Conservation (phyloP, 2,797 vertebrate species). For the Premnoplex brunnescens region DNA sequence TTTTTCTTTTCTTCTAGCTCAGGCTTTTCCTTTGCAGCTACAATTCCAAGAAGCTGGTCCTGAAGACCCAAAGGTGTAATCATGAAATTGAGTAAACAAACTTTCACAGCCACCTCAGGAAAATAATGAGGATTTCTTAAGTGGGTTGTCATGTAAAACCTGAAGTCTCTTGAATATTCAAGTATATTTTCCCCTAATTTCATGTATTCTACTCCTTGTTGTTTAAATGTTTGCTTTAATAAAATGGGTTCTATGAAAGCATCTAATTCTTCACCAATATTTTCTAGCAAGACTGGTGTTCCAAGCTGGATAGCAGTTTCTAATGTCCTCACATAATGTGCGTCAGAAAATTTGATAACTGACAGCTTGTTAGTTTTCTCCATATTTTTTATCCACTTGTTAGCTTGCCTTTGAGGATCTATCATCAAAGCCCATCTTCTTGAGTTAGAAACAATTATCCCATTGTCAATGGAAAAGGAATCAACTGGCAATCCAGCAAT, state of each 20-base stretch:
- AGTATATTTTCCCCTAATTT: conserved; percentile 92
- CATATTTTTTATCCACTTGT: conserved; percentile 97
- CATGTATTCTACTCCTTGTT: conserved; percentile 92
- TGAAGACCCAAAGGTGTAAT: conserved; percentile 93
- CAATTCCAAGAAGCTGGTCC: conserved; percentile 92
- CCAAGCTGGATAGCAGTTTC: conserved; percentile 91
- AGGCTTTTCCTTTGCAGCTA: conserved; percentile 92
- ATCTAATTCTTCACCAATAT: conserved; percentile 90
- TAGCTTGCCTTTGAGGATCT: conserved; percentile 94
- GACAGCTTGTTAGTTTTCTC: conserved; percentile 87
- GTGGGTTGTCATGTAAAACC: conserved; percentile 91
- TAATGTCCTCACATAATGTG: conserved; percentile 84
- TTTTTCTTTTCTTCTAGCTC: conserved; percentile 94
- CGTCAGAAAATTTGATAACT: conserved; percentile 88
- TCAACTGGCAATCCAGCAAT: conserved; percentile 91
- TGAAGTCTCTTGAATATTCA: conserved; percentile 89
- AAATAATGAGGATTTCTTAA: conserved; percentile 95
- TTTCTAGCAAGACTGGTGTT: conserved; percentile 89
- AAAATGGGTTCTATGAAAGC: conserved; percentile 90
- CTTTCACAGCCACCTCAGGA: conserved; percentile 92
- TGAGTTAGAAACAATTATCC: conserved; percentile 92
- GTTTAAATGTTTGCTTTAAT: conserved; percentile 91
- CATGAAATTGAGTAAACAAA: conserved; percentile 96
- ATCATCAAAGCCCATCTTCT: conserved; percentile 93
- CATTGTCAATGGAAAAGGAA: conserved; percentile 92